Percentiles rank a stretch among this genome's conserved stretches.
These are phyloP conservation scores for Lasioglossum malachurum DNA, from an alignment of 2,888 invertebrate species.

Conservation along the genomic window DNA sequence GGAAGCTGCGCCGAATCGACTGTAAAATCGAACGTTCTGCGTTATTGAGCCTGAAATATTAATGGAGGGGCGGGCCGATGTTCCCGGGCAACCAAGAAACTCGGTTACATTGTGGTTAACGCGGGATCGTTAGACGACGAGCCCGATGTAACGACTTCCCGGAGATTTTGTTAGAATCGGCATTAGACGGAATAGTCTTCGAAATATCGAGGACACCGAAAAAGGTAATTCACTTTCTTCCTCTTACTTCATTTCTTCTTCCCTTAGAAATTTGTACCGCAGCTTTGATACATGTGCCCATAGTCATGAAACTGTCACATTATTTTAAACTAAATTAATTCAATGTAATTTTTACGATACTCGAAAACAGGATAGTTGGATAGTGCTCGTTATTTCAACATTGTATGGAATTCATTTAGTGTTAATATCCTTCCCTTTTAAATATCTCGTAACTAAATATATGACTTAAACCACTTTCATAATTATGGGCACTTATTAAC, in stretches of 20 bases:
- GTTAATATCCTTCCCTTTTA: too few relatives aligned
- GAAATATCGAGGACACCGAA: background rate
- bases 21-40: slow-evolving; percentile 38
- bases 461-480: too few relatives aligned
- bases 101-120: slow-evolving; percentile 51
- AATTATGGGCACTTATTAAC: too few relatives aligned
- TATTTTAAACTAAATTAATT: too few relatives aligned
- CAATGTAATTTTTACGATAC: too few relatives aligned
- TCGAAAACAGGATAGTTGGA: too few relatives aligned
- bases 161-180: slow-evolving; percentile 16
- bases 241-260: background rate
- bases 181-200: background rate
- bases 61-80: slow-evolving; percentile 45
- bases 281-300: background rate
- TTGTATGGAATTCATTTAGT: too few relatives aligned
- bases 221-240: background rate
- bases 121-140: slow-evolving; percentile 32
- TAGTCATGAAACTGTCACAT: too few relatives aligned
- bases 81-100: slow-evolving; percentile 9
- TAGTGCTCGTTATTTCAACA: too few relatives aligned
- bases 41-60: slow-evolving; percentile 57
- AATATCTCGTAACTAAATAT: too few relatives aligned
- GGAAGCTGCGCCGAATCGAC: slow-evolving; percentile 48
- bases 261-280: background rate
- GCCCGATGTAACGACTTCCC: slow-evolving; percentile 33